Base-by-base conservation (phyloP, 2,113 vertebrate species). In the Sinocyclocheilus anophthalmus region DNA sequence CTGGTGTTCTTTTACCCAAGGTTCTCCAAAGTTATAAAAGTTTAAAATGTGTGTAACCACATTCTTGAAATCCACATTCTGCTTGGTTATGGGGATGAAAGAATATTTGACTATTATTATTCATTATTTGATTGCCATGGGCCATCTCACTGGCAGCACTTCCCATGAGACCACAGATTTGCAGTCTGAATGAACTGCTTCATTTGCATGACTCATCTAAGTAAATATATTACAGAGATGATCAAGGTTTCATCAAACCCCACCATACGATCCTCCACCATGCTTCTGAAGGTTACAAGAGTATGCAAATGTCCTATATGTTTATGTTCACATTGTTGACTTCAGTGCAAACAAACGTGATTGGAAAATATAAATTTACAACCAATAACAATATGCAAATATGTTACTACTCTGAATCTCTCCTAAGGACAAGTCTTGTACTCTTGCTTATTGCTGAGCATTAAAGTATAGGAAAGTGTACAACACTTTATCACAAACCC, bases 181-280 rank as follows among this genome's bases (percentile, higher is more conserved):
- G 63, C 80, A 75, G 24, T 86, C 16, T 8, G 22, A 75, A 67
- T 76, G 26, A 53, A 61, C 57, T 4, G 67, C 24, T 85, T 37
- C 75, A 42, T 65, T 81, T 81, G 79, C 79, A 81, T 77, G 61
- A 80, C n/a, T 18, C 53, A 42, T 70, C 82, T 78, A 65, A 69
- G 79, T 94, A 91, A 92, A 92, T 91, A 92, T 92, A 92, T 90
- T 90, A 92, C 90, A 11, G 72, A 88, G 80, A 20, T 82, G 76
- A 84, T 73, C 63, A 24, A 10, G 65, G 76, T 61, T 76, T 76
- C 69, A 78, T 11, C 26, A 45, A 55, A 42, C 57, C 3, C 14
- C 42, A 13, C 69, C 76, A 85, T 88, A 87, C 78, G 84, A 85
- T 83, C 59, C 50, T 87, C 11, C 48, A n/a, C 70, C 11, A 73